phyloP scores from a whole-genome alignment of 2,888 invertebrate species.

The Aproaerema taeniolella region DNA sequence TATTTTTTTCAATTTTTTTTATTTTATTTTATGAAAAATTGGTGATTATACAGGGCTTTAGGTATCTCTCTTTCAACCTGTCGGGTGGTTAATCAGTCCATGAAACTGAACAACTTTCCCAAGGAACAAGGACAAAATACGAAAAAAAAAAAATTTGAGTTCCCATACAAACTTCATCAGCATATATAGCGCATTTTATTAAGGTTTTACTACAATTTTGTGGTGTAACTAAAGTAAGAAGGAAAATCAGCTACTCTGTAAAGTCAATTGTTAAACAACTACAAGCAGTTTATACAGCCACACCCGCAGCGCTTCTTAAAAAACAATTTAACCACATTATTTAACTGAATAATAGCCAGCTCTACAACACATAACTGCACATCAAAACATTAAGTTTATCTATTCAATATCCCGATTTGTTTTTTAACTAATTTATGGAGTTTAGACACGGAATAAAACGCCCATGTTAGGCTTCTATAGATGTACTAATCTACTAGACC shows the following conservation, averaged over 20 bases:
- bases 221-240: too few species aligned
- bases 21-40: too few species aligned
- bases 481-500: background rate
- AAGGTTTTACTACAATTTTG: background rate
- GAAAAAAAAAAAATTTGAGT: too few species aligned
- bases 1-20: too few species aligned
- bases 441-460: conserved; percentile 55
- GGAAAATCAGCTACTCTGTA: background rate
- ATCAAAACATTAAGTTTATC: conserved; percentile 55
- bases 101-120: too few species aligned
- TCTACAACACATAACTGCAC: conserved; percentile 43
- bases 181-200: too few species aligned
- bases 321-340: conserved; percentile 47
- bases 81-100: too few species aligned
- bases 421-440: conserved; percentile 72
- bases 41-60: too few species aligned
- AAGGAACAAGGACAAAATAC: too few species aligned
- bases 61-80: too few species aligned
- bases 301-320: conserved; percentile 42
- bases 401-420: conserved; percentile 67
- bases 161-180: too few species aligned
- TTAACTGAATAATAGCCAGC: conserved; percentile 48
- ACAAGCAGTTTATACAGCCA: conserved; percentile 15
- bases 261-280: background rate
- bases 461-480: conserved; percentile 33